phyloP scores from a whole-genome alignment of 2,888 invertebrate species.

The Liodrosophila aerea region DNA sequence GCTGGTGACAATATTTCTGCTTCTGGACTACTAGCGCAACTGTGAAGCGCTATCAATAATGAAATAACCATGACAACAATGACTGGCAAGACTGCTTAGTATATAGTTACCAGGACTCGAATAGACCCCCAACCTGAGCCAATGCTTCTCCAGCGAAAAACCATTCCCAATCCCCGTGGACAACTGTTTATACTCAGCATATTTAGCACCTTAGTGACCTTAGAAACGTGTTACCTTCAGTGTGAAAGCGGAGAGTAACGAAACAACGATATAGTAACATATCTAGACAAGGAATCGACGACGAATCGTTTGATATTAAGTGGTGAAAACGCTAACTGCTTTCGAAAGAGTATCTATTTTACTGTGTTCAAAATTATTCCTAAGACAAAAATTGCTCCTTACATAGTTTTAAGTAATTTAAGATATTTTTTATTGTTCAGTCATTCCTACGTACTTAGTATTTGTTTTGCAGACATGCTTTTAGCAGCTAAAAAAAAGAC shows the following conservation, averaged over 20 bases:
- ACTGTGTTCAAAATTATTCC: conserved; percentile 69
- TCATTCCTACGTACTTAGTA: conserved; percentile 65
- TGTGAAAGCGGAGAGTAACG: conserved; percentile 26
- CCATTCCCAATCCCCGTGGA: no score
- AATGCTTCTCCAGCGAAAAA: no score
- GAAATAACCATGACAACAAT: no score
- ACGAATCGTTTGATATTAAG: not conserved
- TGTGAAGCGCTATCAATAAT: conserved; percentile 63
- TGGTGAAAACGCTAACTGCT: not conserved
- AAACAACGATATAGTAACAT: conserved; percentile 48
- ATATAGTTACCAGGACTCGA: conserved; percentile 53
- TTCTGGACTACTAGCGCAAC: conserved; percentile 90
- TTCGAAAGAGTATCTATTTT: conserved; percentile 18
- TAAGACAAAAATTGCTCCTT: conserved; percentile 49
- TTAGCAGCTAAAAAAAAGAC: conserved; percentile 34
- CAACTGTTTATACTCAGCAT: conserved; percentile 54
- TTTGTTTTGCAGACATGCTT: conserved; percentile 66
- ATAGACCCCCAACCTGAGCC: conserved; percentile 19
- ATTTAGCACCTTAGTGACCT: conserved; percentile 75
- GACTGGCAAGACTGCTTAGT: conserved; percentile 65
- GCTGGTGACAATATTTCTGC: conserved; percentile 95
- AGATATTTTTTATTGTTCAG: conserved; percentile 47
- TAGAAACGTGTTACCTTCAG: conserved; percentile 74
- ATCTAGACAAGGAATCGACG: conserved; percentile 38
- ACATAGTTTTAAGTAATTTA: conserved; percentile 42